A percentile compares a stretch with the other conserved stretches of the same genome.
phyloP scores from a whole-genome alignment of 2,113 vertebrate genomes.

The Hassar affinis region DNA sequence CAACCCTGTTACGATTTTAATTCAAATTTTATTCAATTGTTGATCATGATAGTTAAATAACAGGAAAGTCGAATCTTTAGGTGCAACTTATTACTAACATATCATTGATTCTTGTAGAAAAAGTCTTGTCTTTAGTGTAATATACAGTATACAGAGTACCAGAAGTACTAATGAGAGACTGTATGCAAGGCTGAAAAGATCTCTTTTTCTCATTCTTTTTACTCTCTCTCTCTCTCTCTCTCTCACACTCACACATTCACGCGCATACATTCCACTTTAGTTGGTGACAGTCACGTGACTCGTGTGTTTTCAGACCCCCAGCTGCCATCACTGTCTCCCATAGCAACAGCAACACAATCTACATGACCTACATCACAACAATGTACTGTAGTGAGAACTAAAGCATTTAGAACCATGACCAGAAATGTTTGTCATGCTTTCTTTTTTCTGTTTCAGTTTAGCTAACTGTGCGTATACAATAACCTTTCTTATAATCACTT shows the following conservation, averaged over 20 bases:
- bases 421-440: background rate
- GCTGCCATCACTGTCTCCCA: constrained; percentile 28
- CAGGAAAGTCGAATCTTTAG: background rate
- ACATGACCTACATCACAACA: constrained; percentile 38
- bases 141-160: background rate
- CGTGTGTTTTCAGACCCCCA: background rate
- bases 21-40: background rate
- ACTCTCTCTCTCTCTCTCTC: background rate
- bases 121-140: background rate
- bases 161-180: background rate
- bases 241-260: constrained; percentile 37
- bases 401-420: background rate
- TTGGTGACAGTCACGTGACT: constrained; percentile 17
- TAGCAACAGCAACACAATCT: constrained; percentile 30
- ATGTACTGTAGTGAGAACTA: background rate
- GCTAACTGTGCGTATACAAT: background rate
- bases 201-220: background rate
- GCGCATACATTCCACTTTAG: constrained; percentile 4
- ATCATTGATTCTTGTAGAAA: background rate
- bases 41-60: background rate
- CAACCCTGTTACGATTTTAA: background rate
- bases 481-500: background rate
- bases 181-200: background rate
- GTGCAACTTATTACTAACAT: background rate
- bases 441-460: background rate